Percentiles rank a stretch among this genome's conserved stretches.
Evolutionary conservation across 2,113 vertebrate genomes (phyloP).

Genomic region (Heterotilapia buettikoferi): DNA sequence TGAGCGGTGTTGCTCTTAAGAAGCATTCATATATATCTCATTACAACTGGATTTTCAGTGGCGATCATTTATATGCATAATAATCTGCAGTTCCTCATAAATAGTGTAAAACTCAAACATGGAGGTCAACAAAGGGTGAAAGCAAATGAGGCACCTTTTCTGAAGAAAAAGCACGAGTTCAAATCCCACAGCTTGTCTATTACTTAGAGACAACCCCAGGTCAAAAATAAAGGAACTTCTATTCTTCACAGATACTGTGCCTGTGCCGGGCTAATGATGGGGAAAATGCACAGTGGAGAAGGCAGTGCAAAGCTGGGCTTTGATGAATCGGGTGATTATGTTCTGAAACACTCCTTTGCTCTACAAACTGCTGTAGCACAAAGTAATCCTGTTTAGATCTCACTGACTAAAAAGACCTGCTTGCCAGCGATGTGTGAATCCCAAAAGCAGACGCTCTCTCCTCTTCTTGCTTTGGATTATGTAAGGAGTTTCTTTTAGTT

Average conservation of each 20-base stretch:
- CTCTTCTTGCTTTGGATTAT: conserved; percentile 30
- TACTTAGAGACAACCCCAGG: background rate
- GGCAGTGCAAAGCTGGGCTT: conserved; percentile 34
- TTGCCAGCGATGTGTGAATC: conserved; percentile 43
- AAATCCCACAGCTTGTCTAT: background rate
- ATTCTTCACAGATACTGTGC: background rate
- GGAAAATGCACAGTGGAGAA: conserved; percentile 37
- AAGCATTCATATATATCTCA: background rate
- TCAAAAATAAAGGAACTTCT: conserved; percentile 2
- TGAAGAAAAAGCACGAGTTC: background rate
- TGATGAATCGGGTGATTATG: conserved; percentile 59
- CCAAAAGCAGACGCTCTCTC: conserved; percentile 18
- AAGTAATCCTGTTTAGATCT: conserved; percentile 61
- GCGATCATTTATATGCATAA: background rate
- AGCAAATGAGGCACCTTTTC: background rate
- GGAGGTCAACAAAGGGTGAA: background rate
- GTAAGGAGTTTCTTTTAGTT: conserved; percentile 21
- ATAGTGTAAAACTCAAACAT: background rate
- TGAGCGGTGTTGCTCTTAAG: background rate
- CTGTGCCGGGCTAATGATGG: conserved; percentile 34
- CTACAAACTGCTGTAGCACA: conserved; percentile 49
- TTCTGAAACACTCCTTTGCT: conserved; percentile 59
- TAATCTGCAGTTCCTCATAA: background rate
- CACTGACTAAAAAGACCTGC: conserved; percentile 36
- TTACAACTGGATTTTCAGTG: background rate